phyloP scores from a whole-genome alignment of 2,888 invertebrate species.

The Tenodera sinensis region DNA sequence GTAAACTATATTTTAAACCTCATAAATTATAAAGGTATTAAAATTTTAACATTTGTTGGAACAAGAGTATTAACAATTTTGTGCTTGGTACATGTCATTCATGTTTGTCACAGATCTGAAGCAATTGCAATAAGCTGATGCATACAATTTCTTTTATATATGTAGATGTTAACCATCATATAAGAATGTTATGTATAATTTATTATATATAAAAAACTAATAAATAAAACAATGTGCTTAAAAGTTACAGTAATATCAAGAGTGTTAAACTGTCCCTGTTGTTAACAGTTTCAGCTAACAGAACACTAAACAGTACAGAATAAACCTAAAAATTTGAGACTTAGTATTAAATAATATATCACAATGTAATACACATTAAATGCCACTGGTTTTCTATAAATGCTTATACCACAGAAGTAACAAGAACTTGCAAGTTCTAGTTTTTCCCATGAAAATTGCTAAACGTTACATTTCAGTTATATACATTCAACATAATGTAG shows the following conservation, averaged over 20 bases:
- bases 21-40: not conserved
- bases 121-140: not conserved
- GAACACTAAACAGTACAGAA: not conserved
- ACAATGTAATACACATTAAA: not conserved
- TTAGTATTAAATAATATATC: not conserved
- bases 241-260: not conserved
- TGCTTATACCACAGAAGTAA: not conserved
- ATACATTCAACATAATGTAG: not conserved
- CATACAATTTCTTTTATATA: not conserved
- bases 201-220: not conserved
- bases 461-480: not conserved
- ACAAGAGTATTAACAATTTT: not conserved
- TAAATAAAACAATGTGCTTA: not conserved
- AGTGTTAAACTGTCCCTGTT: not conserved
- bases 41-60: not conserved
- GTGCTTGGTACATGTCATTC: not conserved
- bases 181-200: not conserved
- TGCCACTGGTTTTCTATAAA: not conserved
- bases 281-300: not conserved
- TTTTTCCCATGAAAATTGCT: not conserved
- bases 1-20: not conserved
- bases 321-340: not conserved
- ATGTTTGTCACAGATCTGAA: not conserved
- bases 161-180: not conserved
- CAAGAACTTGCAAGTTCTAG: not conserved